Base-by-base conservation (phyloP, 2,113 vertebrate species). In the Megaleporinus macrocephalus region DNA sequence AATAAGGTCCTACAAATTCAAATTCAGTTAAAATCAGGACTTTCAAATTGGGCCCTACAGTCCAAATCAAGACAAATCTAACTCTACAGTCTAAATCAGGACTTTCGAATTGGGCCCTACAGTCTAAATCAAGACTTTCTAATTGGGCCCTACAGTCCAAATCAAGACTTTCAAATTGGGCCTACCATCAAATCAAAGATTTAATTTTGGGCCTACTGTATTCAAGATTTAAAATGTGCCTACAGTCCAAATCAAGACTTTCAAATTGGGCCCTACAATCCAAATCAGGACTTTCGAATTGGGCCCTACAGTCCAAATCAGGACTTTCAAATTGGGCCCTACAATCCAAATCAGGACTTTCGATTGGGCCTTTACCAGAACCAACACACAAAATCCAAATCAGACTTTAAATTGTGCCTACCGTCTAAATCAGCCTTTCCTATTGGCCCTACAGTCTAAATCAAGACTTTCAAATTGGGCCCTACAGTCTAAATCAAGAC, bases 401-500 rank as follows among this genome's bases (percentile, higher is more conserved):
- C 49, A 55, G 29, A 16, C 5, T 14, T 24, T 33, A 22, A 33
- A 74, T 16, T 24, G 27, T 15, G 14, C 30, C 30, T 57, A 29
- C 33, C n/a, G 18, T 59, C 29, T 36, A 74, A 47, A 72, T 72
- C 70, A 27, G 47, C 24, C 69, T 26, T 71, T n/a, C n/a, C n/a
- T n/a, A n/a, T n/a, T n/a, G n/a, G n/a, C n/a, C n/a, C n/a, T n/a
- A n/a, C n/a, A n/a, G n/a, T n/a, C 36, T 7, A 36, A 36, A 4
- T 36, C 36, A 36, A 7, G 36, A 3, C 36, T 36, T 36, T 7
- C 36, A 36, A 36, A 36, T 36, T 7, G 7, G 36, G 7, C 3
- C 41, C 9, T 44, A 44, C 41, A 44, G 41, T 44, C 41, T 44
- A 44, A 44, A 5, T 44, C 41, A 44, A 1, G 41, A 1, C 10